Evolutionary conservation across 2,113 vertebrate genomes (phyloP).

Genomic region (Tenrec ecaudatus): DNA sequence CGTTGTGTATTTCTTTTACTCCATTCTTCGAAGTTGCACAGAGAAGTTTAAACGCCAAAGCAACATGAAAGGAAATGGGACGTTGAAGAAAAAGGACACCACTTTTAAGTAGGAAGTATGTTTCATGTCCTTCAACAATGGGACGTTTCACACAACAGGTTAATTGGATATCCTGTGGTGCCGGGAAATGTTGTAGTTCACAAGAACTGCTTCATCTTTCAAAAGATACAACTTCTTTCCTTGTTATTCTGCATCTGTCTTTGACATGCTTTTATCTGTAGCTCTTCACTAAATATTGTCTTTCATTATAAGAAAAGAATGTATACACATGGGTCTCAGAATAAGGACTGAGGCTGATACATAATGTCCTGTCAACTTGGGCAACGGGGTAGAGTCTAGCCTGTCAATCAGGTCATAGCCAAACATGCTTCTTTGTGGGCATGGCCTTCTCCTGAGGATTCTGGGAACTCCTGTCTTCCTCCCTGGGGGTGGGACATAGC

Average conservation of each 20-base stretch:
- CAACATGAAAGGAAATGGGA: conserved; percentile 63
- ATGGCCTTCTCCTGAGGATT: too few species aligned
- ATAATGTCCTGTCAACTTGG: too few species aligned
- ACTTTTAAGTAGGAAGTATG: conserved; percentile 61
- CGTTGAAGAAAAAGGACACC: conserved; percentile 50
- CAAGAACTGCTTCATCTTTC: neutral
- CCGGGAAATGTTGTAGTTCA: neutral
- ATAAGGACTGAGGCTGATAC: neutral
- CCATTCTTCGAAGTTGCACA: neutral
- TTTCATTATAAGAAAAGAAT: conserved; percentile 54
- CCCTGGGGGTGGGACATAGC: too few species aligned
- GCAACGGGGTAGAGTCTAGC: too few species aligned
- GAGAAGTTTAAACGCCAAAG: conserved; percentile 40
- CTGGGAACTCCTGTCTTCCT: too few species aligned
- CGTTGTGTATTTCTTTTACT: conserved; percentile 61
- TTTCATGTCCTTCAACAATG: conserved; percentile 25
- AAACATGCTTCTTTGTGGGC: too few species aligned
- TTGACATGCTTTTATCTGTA: conserved; percentile 9
- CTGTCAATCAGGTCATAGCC: too few species aligned
- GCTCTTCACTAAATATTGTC: conserved; percentile 41
- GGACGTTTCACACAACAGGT: conserved; percentile 48
- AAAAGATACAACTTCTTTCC: conserved; percentile 46
- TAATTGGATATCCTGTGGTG: conserved; percentile 57
- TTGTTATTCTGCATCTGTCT: conserved; percentile 25
- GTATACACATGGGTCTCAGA: neutral